Conservation (phyloP, 1,140 invertebrate genomes). For the Hormaphis cornu region DNA sequence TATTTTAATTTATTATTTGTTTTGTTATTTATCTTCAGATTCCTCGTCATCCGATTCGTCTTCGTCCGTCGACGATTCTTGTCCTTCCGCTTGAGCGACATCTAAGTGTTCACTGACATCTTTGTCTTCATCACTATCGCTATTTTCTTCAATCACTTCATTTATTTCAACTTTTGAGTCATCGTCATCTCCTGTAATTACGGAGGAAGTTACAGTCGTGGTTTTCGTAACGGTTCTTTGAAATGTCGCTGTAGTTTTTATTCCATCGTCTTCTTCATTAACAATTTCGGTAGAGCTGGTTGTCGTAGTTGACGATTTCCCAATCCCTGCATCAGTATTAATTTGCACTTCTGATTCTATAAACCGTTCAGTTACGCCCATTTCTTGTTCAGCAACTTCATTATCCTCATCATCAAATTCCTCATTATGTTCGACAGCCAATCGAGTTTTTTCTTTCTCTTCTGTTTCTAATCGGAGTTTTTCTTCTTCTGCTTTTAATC, state of each 20-base stretch:
- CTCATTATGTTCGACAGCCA: neutral
- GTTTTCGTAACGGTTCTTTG: neutral
- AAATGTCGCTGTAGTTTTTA: slow-evolving; percentile 11
- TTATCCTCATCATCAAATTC: neutral
- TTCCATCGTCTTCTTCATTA: neutral
- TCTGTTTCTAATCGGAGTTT: neutral
- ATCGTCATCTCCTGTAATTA: neutral
- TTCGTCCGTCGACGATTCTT: slow-evolving; percentile 27
- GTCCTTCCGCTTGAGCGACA: neutral
- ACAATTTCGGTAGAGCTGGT: slow-evolving; percentile 1
- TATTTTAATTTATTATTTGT: neutral
- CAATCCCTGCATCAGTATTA: neutral
- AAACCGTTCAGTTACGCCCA: neutral
- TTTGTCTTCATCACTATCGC: slow-evolving; percentile 13
- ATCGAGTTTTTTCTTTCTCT: slow-evolving; percentile 5
- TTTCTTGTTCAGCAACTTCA: neutral
- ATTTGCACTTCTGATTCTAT: neutral
- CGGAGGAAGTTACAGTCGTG: neutral
- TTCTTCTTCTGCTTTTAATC: slow-evolving; percentile 26
- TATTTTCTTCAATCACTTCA: slow-evolving; percentile 7
- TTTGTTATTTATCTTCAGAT: neutral
- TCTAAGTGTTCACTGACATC: neutral
- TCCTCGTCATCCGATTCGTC: slow-evolving; percentile 24
- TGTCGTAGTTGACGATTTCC: neutral
- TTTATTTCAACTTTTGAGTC: neutral